A percentile compares a stretch with the other conserved stretches of the same genome.
These are phyloP conservation scores for Caenorhabditis japonica DNA, from an alignment of 2,888 invertebrate genomes.

Conservation along the genomic window DNA sequence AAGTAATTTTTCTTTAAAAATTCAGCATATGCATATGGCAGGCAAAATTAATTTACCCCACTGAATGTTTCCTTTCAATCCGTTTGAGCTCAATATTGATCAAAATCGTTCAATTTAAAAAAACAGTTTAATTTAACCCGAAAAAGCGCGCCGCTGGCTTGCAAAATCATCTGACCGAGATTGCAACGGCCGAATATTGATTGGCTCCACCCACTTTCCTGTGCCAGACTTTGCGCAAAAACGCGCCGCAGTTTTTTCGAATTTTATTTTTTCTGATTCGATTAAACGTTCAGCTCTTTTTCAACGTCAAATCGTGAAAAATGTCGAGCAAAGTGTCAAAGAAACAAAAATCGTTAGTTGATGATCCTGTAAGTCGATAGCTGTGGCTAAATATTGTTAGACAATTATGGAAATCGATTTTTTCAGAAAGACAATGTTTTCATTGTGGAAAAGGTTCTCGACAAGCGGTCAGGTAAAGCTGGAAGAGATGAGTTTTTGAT, in stretches of 20 bases:
- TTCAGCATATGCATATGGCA: too few species aligned
- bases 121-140: too few species aligned
- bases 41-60: too few species aligned
- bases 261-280: background rate
- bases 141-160: too few species aligned
- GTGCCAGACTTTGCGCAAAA: conserved; percentile 1
- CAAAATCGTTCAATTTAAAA: too few species aligned
- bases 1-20: too few species aligned
- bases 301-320: background rate
- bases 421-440: conserved; percentile 38
- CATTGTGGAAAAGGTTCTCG: conserved; percentile 52
- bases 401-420: background rate
- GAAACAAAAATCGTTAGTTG: background rate
- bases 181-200: too few species aligned
- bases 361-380: background rate
- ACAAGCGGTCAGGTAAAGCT: conserved; percentile 33
- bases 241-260: background rate
- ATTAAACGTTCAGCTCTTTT: background rate
- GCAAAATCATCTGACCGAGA: too few species aligned
- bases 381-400: too few species aligned
- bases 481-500: conserved; percentile 50
- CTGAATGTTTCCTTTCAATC: too few species aligned
- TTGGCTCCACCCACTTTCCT: conserved; percentile 8
- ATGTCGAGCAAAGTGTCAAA: conserved; percentile 11
- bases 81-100: too few species aligned